phyloP scores from a whole-genome alignment of 2,113 vertebrate genomes.

The Brachyhypopomus gauderio region DNA sequence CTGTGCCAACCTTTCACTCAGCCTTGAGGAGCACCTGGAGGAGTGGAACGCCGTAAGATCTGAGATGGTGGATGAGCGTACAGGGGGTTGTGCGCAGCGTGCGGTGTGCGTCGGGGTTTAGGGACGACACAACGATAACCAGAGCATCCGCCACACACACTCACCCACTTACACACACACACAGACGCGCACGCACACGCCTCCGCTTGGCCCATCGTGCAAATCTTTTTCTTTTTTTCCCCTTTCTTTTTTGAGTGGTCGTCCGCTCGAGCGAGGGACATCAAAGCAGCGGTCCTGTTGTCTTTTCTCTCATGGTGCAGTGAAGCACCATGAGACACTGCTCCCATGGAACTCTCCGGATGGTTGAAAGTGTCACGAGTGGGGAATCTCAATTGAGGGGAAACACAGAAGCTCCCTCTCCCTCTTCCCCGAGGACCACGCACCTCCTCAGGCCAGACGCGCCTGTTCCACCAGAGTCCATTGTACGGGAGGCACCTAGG shows the following conservation, averaged over 20 bases:
- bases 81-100: conserved; percentile 45
- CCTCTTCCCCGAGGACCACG: conserved; percentile 20
- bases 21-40: conserved; percentile 41
- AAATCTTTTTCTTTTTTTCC: conserved; percentile 62
- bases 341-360: conserved; percentile 27
- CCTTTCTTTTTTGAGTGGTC: conserved; percentile 64
- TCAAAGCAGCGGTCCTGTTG: conserved; percentile 69
- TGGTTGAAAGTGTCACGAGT: conserved; percentile 39
- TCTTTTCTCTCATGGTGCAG: conserved; percentile 66
- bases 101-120: conserved; percentile 34
- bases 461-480: conserved; percentile 30
- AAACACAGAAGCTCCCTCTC: conserved; percentile 32
- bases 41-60: too few species aligned
- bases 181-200: conserved; percentile 33
- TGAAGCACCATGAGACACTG: conserved; percentile 39
- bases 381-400: conserved; percentile 15
- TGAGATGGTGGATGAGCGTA: conserved; percentile 38
- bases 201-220: conserved; percentile 40
- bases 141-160: too few species aligned
- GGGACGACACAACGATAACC: too few species aligned
- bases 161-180: conserved; percentile 37
- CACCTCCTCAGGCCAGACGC: conserved; percentile 26
- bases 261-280: conserved; percentile 70
- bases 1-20: conserved; percentile 60
- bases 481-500: conserved; percentile 41